Percentiles rank a stretch among this genome's conserved stretches.
These are phyloP conservation scores for Pachycephus smyrnensis DNA, from an alignment of 2,888 invertebrate genomes.

Conservation along the genomic window DNA sequence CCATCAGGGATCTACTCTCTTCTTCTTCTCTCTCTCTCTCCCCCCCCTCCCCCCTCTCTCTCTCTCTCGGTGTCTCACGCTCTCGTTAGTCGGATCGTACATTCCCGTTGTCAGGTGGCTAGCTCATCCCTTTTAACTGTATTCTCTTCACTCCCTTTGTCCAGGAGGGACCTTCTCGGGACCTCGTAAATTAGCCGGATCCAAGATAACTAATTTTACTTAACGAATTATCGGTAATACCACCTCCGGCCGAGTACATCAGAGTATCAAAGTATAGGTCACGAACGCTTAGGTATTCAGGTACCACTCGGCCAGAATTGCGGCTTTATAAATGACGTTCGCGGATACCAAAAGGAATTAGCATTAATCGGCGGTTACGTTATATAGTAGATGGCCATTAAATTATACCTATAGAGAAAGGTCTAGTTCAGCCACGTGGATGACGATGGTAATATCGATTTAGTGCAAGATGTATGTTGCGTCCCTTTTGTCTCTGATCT, in stretches of 20 bases:
- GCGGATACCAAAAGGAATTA: background rate
- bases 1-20: conserved; percentile 27
- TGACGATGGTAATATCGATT: conserved; percentile 56
- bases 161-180: conserved; percentile 1
- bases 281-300: background rate
- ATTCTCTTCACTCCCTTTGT: background rate
- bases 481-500: conserved; percentile 1
- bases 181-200: conserved; percentile 40
- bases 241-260: conserved; percentile 10
- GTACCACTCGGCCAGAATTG: background rate
- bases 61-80: conserved; percentile 6
- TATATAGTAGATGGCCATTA: background rate
- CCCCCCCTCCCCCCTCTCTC: conserved; percentile 16
- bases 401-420: background rate
- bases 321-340: background rate
- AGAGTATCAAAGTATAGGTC: background rate
- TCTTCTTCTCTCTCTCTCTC: conserved; percentile 26
- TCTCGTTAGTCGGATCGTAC: conserved; percentile 18
- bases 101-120: background rate
- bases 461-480: conserved; percentile 34
- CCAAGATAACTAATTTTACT: conserved; percentile 41
- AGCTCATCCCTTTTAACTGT: background rate
- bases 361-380: background rate
- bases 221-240: conserved; percentile 29
- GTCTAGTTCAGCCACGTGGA: conserved; percentile 19